Conservation (phyloP, 2,113 vertebrate genomes). For the Caretta caretta region DNA sequence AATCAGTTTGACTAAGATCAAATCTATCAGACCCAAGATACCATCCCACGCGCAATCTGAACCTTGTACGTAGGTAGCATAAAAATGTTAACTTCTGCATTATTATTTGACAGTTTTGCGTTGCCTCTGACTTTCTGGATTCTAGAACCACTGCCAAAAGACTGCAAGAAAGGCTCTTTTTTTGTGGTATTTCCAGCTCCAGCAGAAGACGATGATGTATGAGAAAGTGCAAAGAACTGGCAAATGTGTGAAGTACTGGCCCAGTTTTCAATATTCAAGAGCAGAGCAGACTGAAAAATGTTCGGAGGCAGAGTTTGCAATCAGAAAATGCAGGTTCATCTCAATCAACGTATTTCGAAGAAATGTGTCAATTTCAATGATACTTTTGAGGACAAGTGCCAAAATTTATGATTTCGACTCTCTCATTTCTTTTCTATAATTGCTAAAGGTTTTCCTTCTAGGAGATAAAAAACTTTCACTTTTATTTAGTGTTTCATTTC, state of each 20-base stretch:
- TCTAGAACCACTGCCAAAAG: neutral
- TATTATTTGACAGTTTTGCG: neutral
- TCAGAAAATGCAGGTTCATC: neutral
- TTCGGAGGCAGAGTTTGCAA: neutral
- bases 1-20: neutral
- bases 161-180: neutral
- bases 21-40: neutral
- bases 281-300: neutral
- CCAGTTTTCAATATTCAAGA: neutral
- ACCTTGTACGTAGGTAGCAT: neutral
- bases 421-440: neutral
- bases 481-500: neutral
- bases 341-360: neutral
- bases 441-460: neutral
- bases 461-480: neutral
- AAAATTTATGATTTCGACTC: fast-evolving
- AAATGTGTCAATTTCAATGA: fast-evolving
- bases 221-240: neutral
- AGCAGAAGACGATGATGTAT: neutral
- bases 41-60: neutral
- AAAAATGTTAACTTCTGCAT: neutral
- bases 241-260: neutral
- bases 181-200: neutral
- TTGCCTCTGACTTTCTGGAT: neutral
- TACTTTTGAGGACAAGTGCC: neutral